Evolutionary conservation across 35 echinoderm and acorn worm genomes (phyloP), one percentile per base, ranked within the genome.

Genomic region (Acanthaster planci): DNA sequence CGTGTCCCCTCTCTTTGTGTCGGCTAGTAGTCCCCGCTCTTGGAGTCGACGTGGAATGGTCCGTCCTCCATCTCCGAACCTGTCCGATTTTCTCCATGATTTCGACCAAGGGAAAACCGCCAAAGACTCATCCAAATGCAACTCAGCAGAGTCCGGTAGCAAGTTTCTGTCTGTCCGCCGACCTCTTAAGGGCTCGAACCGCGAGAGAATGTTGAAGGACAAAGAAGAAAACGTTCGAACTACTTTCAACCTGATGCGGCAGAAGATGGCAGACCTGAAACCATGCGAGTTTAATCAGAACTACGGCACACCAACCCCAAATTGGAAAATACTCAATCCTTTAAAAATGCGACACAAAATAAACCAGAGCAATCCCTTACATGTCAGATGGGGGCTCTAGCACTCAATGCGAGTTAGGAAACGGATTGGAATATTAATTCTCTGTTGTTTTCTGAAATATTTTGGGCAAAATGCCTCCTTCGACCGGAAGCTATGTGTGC

Each of bases 271-370:
- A n/a, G 92, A 84, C 7, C 84, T 84, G 19, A 79, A 86, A 54
- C 96, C 96, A 19, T 88, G 56, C 7, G 91, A 93, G 44, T 99
- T 99, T 67, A 99, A 99, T 36, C 90, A 40, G 34, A 99, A 99
- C 53, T 99, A 99, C 51, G 96, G 96, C 39, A 86, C 85, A 3
- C 96, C 96, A 47, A 99, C 96, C 2, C 96, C 96, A 1, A 94
- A 99, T 78, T 99, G 96, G 96, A 99, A 99, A 92, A 99, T 99
- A 60, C 64, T 99, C 18, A 94, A 99, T 84, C 96, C 96, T 7
- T 76, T 99, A 47, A 93, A 99, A 89, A 55, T 99, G 68, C 78
- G 92, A 0, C 96, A 99, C 39, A 93, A 94, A 79, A 92, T 99
- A 30, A 80, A 75, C 32, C 96, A 99, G 22, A 85, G 84, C 12